A percentile compares a stretch with the other conserved stretches of the same genome.
Evolutionary conservation across 2,797 vertebrate species (phyloP).

Genomic region (Semotilus atromaculatus): DNA sequence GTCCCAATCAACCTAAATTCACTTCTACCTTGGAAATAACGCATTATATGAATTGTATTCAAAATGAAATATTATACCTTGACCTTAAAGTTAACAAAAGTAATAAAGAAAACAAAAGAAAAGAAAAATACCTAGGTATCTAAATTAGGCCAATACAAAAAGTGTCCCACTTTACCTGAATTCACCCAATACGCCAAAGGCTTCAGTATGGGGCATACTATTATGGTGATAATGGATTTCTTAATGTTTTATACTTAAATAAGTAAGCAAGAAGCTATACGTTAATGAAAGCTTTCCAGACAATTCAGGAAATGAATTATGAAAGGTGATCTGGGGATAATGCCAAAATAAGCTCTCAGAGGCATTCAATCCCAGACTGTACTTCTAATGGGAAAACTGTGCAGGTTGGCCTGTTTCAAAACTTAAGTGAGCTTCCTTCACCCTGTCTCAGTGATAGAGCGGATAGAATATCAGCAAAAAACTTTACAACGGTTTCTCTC

Average conservation of each 20-base stretch:
- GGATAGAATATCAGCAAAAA: slow-evolving; percentile 37
- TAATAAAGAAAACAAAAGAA: too few species aligned
- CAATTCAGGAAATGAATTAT: slow-evolving; percentile 48
- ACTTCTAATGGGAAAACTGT: slow-evolving; percentile 21
- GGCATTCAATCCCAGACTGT: slow-evolving; percentile 31
- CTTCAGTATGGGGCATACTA: too few species aligned
- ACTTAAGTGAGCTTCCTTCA: slow-evolving; percentile 8
- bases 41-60: too few species aligned
- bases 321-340: slow-evolving; percentile 38
- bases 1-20: too few species aligned
- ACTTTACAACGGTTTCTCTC: slow-evolving; percentile 13
- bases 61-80: too few species aligned
- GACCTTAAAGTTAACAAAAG: too few species aligned
- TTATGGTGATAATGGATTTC: not conserved
- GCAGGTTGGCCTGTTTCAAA: slow-evolving; percentile 37
- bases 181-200: too few species aligned
- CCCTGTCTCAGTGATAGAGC: slow-evolving; percentile 4
- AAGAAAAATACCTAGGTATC: too few species aligned
- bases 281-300: slow-evolving; percentile 34
- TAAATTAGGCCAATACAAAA: too few species aligned
- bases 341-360: slow-evolving; percentile 29
- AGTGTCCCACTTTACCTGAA: too few species aligned
- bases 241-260: slow-evolving; percentile 25
- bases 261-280: not conserved
- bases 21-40: too few species aligned